Evolutionary conservation across 1,140 invertebrate genomes (phyloP).

Genomic region (Polypedilum pembai): DNA sequence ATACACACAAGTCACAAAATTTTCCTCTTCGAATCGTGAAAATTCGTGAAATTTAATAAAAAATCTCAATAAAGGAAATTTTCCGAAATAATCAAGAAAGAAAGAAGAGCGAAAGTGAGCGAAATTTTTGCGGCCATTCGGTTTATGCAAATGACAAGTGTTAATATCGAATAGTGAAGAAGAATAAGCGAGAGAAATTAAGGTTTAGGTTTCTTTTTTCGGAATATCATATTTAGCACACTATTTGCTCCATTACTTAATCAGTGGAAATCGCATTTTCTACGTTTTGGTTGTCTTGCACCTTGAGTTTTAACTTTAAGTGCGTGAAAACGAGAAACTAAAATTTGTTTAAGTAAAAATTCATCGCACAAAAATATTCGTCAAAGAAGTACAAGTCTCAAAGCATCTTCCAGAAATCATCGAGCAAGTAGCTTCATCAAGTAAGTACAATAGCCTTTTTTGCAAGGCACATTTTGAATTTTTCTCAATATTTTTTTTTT

Average conservation of each 20-base stretch:
- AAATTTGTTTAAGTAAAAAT: not conserved
- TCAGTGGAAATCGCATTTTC: not conserved
- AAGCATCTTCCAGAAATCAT: not conserved
- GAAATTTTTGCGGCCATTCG: not conserved
- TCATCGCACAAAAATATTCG: not conserved
- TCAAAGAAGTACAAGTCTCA: not conserved
- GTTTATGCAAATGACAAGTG: conserved; percentile 1
- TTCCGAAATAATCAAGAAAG: not conserved
- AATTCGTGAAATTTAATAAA: not conserved
- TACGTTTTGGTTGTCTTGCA: not conserved
- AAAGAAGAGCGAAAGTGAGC: too few species aligned
- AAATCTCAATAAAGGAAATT: not conserved
- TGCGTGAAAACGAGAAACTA: not conserved
- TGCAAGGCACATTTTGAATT: not conserved
- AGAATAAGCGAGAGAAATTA: too few species aligned
- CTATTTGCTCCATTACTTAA: not conserved
- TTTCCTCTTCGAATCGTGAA: not conserved
- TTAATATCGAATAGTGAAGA: not conserved
- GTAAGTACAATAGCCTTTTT: not conserved
- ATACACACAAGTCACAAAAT: not conserved
- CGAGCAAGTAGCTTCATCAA: not conserved
- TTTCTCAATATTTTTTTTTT: not conserved
- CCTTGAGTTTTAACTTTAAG: not conserved
- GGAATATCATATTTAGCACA: not conserved
- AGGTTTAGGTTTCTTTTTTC: not conserved